Evolutionary conservation across 2,888 invertebrate species (phyloP).

Genomic region (Stratiomys singularior): DNA sequence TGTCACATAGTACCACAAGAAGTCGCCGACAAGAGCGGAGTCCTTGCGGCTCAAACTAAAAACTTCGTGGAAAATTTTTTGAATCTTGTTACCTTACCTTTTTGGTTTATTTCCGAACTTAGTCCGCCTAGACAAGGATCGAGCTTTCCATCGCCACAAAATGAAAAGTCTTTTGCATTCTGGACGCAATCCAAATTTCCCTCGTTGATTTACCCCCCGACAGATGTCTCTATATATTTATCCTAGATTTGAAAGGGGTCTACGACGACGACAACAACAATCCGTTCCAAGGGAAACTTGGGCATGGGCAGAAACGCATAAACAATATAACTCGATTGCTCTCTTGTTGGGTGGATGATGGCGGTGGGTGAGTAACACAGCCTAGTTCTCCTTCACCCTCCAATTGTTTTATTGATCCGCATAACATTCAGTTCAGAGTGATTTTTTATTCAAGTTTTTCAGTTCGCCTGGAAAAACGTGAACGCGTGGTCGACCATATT

Average conservation of each 20-base stretch:
- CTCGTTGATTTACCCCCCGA: not conserved
- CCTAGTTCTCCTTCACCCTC: constrained; percentile 43
- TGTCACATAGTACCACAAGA: no score
- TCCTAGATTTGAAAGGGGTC: not conserved
- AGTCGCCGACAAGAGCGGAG: no score
- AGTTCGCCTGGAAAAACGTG: constrained; percentile 51
- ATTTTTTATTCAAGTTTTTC: constrained; percentile 49
- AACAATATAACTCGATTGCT: constrained; percentile 40
- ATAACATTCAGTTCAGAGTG: constrained; percentile 32
- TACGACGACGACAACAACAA: not conserved
- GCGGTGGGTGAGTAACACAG: not conserved
- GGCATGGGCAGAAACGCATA: constrained; percentile 46
- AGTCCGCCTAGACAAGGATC: no score
- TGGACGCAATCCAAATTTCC: no score
- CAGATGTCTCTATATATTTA: not conserved
- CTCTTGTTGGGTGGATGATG: constrained; percentile 25
- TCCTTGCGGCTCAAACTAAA: no score
- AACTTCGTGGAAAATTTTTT: no score
- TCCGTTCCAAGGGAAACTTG: not conserved
- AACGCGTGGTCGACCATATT: constrained; percentile 49
- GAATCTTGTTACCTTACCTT: no score
- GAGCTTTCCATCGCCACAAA: no score
- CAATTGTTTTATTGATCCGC: constrained; percentile 53
- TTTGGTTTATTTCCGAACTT: no score
- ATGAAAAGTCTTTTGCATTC: no score